phyloP scores from a whole-genome alignment of 2,797 vertebrate species.

The Cuniculus paca region DNA sequence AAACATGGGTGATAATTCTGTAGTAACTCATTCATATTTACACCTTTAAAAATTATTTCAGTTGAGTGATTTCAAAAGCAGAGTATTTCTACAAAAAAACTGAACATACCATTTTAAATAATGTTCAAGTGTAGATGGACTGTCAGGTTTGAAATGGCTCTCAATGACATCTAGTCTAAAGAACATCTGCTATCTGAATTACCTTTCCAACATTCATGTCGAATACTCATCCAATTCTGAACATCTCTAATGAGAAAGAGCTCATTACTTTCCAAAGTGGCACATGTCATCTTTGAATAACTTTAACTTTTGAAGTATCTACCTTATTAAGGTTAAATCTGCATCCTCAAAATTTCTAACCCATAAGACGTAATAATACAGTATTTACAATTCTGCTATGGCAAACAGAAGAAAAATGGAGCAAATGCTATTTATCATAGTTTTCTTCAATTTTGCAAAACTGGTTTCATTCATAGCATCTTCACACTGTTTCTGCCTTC shows the following conservation, averaged over 20 bases:
- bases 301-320: constrained; percentile 36
- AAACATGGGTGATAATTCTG: neutral
- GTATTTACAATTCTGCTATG: neutral
- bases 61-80: constrained; percentile 57
- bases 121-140: constrained; percentile 34
- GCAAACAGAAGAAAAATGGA: constrained; percentile 46
- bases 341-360: constrained; percentile 10
- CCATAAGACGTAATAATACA: neutral
- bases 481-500: neutral
- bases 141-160: constrained; percentile 37
- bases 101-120: constrained; percentile 12
- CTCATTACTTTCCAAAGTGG: neutral
- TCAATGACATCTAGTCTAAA: constrained; percentile 53
- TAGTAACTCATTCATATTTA: neutral
- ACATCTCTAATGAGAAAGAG: constrained; percentile 46
- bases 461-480: neutral
- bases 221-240: constrained; percentile 13
- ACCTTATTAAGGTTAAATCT: constrained; percentile 40
- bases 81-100: constrained; percentile 8
- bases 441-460: constrained; percentile 47
- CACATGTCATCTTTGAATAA: neutral
- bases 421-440: neutral
- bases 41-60: constrained; percentile 16
- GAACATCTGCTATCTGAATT: neutral
- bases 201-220: constrained; percentile 35